Percentiles rank a stretch among this genome's conserved stretches.
These are phyloP conservation scores for Piprites chloris DNA, from an alignment of 2,113 vertebrate species.

Conservation along the genomic window DNA sequence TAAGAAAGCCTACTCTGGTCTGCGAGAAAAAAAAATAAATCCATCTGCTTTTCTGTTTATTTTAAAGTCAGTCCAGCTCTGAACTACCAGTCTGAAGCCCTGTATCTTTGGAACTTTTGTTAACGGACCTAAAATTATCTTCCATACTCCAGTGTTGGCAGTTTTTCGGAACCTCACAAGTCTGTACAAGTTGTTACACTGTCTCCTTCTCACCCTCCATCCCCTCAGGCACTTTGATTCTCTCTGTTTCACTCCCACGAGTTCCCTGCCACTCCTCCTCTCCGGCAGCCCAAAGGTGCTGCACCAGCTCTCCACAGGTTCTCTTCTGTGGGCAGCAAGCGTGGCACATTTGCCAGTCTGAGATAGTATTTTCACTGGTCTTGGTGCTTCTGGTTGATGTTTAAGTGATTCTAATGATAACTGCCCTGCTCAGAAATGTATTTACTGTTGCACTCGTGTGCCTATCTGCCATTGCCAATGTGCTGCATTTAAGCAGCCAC, in stretches of 20 bases:
- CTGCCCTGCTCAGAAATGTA: not conserved
- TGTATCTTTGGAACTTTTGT: not conserved
- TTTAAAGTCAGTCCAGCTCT: not conserved
- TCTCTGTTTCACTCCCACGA: not conserved
- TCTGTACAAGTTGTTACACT: slow-evolving; percentile 15
- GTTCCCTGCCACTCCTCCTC: not conserved
- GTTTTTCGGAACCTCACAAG: not conserved
- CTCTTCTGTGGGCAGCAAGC: slow-evolving; percentile 21
- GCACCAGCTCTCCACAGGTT: not conserved
- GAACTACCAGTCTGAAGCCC: not conserved
- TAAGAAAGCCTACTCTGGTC: not conserved
- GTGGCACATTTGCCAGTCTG: slow-evolving; percentile 20
- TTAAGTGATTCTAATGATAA: not conserved
- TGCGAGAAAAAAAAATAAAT: not conserved
- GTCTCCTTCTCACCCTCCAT: slow-evolving; percentile 4
- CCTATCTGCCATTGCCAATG: not conserved
- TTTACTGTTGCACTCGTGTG: not conserved
- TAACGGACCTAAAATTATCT: not conserved
- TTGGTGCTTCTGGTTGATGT: not conserved
- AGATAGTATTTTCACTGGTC: not conserved
- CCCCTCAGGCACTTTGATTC: slow-evolving; percentile 1
- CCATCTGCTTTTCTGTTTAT: not conserved
- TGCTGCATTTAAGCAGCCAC: not conserved
- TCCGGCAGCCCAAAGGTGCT: slow-evolving; percentile 14
- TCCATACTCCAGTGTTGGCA: not conserved